Percentiles rank a stretch among this genome's conserved stretches.
Conservation (phyloP, 1,140 invertebrate species). For the Leptonema lineaticorne region DNA sequence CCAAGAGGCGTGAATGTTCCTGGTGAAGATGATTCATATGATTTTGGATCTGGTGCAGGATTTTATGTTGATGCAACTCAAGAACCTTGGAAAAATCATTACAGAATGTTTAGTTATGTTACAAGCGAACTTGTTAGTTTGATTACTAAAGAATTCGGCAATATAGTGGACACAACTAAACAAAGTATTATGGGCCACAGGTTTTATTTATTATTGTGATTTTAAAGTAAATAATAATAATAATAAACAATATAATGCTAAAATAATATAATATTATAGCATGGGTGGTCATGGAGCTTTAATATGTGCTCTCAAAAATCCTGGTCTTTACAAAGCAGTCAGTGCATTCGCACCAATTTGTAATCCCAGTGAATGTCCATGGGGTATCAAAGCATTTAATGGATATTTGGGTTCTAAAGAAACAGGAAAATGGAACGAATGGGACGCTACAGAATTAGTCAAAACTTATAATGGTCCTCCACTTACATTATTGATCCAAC, state of each 20-base stretch:
- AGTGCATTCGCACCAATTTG: slow-evolving; percentile 97
- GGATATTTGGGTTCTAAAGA: slow-evolving; percentile 80
- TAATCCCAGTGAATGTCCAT: slow-evolving; percentile 81
- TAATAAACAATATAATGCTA: slow-evolving; percentile 28
- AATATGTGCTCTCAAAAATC: slow-evolving; percentile 89
- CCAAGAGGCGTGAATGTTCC: slow-evolving; percentile 86
- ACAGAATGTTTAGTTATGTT: slow-evolving; percentile 96
- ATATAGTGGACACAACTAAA: slow-evolving; percentile 54
- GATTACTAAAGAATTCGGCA: slow-evolving; percentile 59
- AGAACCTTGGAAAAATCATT: slow-evolving; percentile 91
- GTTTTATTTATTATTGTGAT: slow-evolving; percentile 53
- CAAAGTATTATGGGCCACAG: slow-evolving; percentile 87
- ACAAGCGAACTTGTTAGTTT: slow-evolving; percentile 83
- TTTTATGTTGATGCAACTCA: slow-evolving; percentile 94
- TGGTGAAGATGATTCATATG: slow-evolving; percentile 87
- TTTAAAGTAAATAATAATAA: slow-evolving; percentile 20
- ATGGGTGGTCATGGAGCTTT: slow-evolving; percentile 98
- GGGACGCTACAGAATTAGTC: slow-evolving; percentile 86
- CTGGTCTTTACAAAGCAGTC: slow-evolving; percentile 84
- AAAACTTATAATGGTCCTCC: slow-evolving; percentile 83
- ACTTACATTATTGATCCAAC: slow-evolving; percentile 86
- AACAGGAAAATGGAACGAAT: slow-evolving; percentile 76
- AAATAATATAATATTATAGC: slow-evolving; percentile 57
- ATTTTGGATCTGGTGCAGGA: slow-evolving; percentile 94
- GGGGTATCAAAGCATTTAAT: slow-evolving; percentile 86